These are phyloP conservation scores for Nansenia antarctica DNA, from an alignment of 2,113 vertebrate genomes.

Conservation along the genomic window DNA sequence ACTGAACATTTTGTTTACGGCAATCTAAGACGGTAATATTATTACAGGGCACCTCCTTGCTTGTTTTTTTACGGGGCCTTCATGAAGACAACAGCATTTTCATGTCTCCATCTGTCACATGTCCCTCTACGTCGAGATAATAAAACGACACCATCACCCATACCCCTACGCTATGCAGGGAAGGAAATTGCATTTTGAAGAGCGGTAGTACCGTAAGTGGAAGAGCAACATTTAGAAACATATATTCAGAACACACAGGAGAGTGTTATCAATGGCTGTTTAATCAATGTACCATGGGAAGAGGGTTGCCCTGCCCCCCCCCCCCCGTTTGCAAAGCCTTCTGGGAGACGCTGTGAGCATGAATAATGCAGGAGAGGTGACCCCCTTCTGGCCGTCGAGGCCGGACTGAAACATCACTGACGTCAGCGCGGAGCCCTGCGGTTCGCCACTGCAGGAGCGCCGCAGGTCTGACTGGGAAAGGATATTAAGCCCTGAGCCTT, in stretches of 20 bases:
- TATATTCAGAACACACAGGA: not conserved
- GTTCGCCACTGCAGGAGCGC: conserved; percentile 27
- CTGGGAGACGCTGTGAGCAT: conserved; percentile 50
- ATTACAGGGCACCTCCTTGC: conserved; percentile 22
- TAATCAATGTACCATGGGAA: conserved; percentile 30
- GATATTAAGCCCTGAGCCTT: conserved; percentile 53
- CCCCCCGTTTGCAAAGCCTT: conserved; percentile 47
- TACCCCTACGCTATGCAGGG: not conserved
- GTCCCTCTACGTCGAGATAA: not conserved
- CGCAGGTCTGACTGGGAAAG: conserved; percentile 20
- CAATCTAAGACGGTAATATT: conserved; percentile 33
- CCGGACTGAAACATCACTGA: conserved; percentile 68
- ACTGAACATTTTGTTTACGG: conserved; percentile 29
- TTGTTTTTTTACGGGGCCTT: conserved; percentile 25
- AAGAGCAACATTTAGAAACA: not conserved
- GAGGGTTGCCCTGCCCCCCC: conserved; percentile 41
- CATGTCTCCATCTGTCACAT: conserved; percentile 41
- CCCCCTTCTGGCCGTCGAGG: conserved; percentile 59
- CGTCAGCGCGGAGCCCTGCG: conserved; percentile 42
- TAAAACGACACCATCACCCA: not conserved
- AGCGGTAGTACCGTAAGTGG: no score
- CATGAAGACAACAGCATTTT: conserved; percentile 29
- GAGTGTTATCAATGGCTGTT: conserved; percentile 30
- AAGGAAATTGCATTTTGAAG: no score
- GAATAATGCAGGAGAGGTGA: conserved; percentile 68